Evolutionary conservation across 1,140 invertebrate genomes (phyloP), one percentile per base, ranked within the genome.

Genomic region (Orius laevigatus): DNA sequence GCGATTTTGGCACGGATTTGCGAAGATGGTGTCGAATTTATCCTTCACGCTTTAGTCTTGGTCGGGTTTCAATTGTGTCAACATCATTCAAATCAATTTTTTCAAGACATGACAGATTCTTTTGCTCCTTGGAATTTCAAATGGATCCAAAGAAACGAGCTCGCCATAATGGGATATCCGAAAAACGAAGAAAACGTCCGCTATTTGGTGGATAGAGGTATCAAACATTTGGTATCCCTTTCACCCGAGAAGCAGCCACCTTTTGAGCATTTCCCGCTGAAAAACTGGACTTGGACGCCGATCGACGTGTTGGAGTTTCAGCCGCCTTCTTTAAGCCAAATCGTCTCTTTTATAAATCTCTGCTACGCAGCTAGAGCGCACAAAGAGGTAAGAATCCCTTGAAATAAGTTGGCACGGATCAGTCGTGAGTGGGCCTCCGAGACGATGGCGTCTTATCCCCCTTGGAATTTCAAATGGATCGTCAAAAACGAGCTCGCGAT

Each of bases 141-240:
- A 1, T 76, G 74, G 74, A 63, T 76, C 8, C 67, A 73, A 19
- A 64, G 66, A 1, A 66, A 68, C 35, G 64, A 70, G 54, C 50
- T 80, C 16, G 75, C 75, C 14, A 75, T 71, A 0, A 75, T 76
- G 68, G 74, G 70, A 1, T 79, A 71, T 61, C 77, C 77, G 1
- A 67, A 70, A 46, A 69, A 63, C 2, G 60, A 65, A 10, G 69
- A 59, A 43, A 71, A 78, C 62, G 50, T 79, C 2, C 66, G 71
- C 33, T 80, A 70, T 60, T 55, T 79, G n/a, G 58, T 64, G 1
- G 63, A 74, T 18, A 60, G 65, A 18, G 72, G 72, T 12, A 56
- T 72, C 60, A 45, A 58, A 59, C 63, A 65, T 50, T 60, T 79
- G 11, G 66, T 79, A 5, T 76, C 74, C 0, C 57, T 80, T 34